Percentiles rank a stretch among this genome's conserved stretches.
These are phyloP conservation scores for Ecdyonurus torrentis DNA, from an alignment of 2,888 invertebrate genomes.

Conservation along the genomic window DNA sequence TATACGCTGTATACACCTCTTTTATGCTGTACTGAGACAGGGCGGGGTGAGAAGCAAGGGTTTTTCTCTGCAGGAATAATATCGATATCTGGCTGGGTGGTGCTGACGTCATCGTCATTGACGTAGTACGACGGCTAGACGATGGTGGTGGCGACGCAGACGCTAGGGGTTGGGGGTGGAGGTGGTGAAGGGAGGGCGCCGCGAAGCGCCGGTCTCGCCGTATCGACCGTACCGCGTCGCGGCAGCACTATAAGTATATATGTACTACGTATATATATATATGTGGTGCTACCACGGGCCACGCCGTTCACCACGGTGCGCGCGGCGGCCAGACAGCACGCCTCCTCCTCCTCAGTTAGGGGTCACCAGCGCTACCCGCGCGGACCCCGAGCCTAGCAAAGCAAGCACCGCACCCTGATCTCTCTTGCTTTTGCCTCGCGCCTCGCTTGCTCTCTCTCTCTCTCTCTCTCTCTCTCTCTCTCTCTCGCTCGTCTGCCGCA, in stretches of 20 bases:
- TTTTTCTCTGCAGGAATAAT: neutral
- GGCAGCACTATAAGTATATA: neutral
- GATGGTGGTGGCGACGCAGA: neutral
- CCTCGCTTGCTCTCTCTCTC: neutral
- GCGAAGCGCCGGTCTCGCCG: constrained; percentile 7
- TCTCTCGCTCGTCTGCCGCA: neutral
- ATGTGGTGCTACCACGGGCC: neutral
- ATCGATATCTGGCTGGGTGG: neutral
- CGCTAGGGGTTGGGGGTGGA: neutral
- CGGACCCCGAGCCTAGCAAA: neutral
- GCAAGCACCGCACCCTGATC: neutral
- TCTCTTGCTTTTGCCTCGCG: too few species aligned
- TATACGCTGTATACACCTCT: neutral
- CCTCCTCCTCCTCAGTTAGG: neutral
- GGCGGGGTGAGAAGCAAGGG: neutral
- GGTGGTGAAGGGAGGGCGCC: neutral
- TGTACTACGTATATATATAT: neutral
- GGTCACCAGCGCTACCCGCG: neutral
- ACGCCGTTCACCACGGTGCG: neutral
- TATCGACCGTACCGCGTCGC: constrained; percentile 2
- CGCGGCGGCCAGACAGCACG: neutral
- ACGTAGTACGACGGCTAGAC: neutral
- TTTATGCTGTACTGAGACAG: neutral
- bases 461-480: neutral
- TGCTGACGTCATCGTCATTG: constrained; percentile 1